phyloP scores from a whole-genome alignment of 2,797 vertebrate genomes.

The Thripadectes ignobilis region DNA sequence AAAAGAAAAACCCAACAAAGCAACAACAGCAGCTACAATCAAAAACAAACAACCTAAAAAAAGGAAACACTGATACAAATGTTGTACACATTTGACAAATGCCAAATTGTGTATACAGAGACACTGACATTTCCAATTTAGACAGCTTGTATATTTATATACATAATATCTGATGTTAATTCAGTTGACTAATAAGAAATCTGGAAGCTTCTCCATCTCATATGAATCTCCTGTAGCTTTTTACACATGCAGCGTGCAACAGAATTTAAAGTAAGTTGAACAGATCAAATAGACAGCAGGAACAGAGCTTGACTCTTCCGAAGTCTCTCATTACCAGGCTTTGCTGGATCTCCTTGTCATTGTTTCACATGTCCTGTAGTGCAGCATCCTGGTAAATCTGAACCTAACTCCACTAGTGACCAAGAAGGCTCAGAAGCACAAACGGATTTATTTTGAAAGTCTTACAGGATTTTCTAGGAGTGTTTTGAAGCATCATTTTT shows the following conservation, averaged over 20 bases:
- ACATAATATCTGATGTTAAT: background rate
- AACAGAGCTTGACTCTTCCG: background rate
- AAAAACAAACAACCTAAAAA: background rate
- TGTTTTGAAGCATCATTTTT: background rate
- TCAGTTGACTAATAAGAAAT: background rate
- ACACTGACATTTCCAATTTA: background rate
- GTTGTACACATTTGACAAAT: background rate
- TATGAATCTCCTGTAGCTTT: background rate
- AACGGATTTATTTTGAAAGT: background rate
- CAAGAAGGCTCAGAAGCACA: background rate
- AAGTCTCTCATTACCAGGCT: background rate
- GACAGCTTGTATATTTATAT: background rate
- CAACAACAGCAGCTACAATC: background rate
- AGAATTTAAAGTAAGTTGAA: slow-evolving; percentile 15
- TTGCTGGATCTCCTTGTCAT: slow-evolving; percentile 9
- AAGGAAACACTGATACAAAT: background rate
- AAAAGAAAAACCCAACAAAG: accelerated
- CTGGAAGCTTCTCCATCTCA: slow-evolving; percentile 1
- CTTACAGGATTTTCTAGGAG: background rate
- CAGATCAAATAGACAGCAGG: background rate
- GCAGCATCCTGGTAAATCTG: background rate
- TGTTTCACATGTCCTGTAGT: background rate
- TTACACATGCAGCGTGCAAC: background rate
- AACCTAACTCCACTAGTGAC: background rate
- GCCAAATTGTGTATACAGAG: background rate